Evolutionary conservation across 2,113 vertebrate species (phyloP).

Genomic region (Rhea americana): DNA sequence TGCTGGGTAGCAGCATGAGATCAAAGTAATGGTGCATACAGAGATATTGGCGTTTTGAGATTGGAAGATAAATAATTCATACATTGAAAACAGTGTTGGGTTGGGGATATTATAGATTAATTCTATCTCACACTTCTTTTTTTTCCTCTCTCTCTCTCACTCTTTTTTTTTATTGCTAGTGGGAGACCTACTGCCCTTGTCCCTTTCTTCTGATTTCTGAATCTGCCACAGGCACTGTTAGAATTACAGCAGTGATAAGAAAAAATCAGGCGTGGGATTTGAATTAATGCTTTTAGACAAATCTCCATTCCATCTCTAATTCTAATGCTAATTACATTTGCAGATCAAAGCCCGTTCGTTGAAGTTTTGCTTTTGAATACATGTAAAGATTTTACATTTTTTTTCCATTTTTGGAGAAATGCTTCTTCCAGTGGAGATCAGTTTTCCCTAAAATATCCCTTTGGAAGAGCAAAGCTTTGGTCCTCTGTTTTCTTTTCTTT

Average conservation of each 20-base stretch:
- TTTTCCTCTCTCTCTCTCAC: neutral
- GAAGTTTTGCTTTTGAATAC: constrained; percentile 78
- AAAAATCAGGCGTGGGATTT: constrained; percentile 79
- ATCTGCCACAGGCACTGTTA: constrained; percentile 70
- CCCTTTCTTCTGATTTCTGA: constrained; percentile 68
- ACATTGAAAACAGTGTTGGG: constrained; percentile 33
- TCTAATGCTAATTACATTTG: constrained; percentile 82
- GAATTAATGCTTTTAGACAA: constrained; percentile 82
- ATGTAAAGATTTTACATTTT: constrained; percentile 70
- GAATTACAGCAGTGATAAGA: constrained; percentile 75
- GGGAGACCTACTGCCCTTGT: constrained; percentile 55
- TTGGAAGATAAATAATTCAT: constrained; percentile 68
- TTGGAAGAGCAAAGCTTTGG: constrained; percentile 17
- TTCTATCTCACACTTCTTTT: constrained; percentile 4
- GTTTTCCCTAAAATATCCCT: constrained; percentile 16
- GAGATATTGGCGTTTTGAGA: constrained; percentile 51
- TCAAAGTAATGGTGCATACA: constrained; percentile 42
- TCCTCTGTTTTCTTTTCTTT: neutral
- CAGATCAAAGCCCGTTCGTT: constrained; percentile 77
- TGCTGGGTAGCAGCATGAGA: neutral
- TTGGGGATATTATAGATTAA: constrained; percentile 59
- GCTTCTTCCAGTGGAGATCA: neutral
- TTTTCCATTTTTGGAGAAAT: constrained; percentile 30
- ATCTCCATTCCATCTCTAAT: constrained; percentile 80
- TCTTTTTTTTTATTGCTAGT: neutral